phyloP scores from a whole-genome alignment of 2,888 invertebrate species.

The Clistopyga incitator region DNA sequence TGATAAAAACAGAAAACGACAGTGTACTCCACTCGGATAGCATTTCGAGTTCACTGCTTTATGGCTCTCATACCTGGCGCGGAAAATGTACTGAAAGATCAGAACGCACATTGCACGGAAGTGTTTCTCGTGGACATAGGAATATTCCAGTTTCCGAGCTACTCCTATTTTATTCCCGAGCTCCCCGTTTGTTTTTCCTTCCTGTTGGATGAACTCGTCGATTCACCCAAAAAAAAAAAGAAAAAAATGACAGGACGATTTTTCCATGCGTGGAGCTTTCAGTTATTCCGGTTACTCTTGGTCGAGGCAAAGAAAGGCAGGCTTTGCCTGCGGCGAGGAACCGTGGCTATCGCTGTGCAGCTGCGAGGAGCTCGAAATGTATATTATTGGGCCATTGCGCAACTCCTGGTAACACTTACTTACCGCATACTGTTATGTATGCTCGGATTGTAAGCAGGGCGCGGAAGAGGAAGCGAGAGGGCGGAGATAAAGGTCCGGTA shows the following conservation, averaged over 20 bases:
- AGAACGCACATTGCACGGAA: neutral
- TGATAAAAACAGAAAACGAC: too few species aligned
- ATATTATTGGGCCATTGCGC: slow-evolving; percentile 22
- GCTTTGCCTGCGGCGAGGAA: neutral
- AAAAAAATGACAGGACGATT: neutral
- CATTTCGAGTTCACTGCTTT: slow-evolving; percentile 17
- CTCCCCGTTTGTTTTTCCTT: neutral
- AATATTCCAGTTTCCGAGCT: too few species aligned
- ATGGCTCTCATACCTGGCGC: slow-evolving; percentile 13
- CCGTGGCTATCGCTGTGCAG: neutral
- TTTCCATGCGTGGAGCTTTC: neutral
- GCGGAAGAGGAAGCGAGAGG: slow-evolving; percentile 14
- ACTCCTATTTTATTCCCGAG: too few species aligned
- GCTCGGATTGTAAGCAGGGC: neutral
- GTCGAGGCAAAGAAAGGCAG: neutral
- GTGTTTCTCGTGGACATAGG: neutral
- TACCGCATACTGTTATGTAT: slow-evolving; percentile 28
- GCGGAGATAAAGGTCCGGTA: neutral
- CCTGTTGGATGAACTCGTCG: neutral
- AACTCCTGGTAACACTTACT: slow-evolving; percentile 7
- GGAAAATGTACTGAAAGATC: slow-evolving; percentile 22
- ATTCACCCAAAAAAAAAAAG: too few species aligned
- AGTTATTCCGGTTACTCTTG: neutral
- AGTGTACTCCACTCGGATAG: too few species aligned
- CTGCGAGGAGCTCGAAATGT: slow-evolving; percentile 23